Base-by-base conservation (phyloP, 2,797 vertebrate species). In the Aeoliscus strigatus region DNA sequence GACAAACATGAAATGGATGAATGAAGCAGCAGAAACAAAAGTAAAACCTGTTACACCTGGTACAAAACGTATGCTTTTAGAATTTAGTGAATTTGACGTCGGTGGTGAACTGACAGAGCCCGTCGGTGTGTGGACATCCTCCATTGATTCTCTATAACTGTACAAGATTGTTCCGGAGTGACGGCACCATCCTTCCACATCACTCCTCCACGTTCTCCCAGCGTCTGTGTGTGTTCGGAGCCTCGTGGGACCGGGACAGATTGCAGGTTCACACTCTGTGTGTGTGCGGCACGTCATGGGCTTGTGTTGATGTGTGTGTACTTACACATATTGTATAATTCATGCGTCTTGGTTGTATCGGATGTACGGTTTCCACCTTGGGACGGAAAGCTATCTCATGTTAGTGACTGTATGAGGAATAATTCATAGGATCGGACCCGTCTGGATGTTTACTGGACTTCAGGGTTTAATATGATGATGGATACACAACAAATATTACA, bases 291-390 rank as follows among this genome's bases (percentile, higher is more conserved):
- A 18, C 27, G 39, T 32, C 23, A 28, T 35, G 14, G 57, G 29
- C 53, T 51, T 59, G 32, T 30, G 11, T 70, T 51, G 65, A 73
- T 57, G 68, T 51, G 68, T 51, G 26, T 56, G 18, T 50, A 49
- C 51, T 64, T 58, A 57, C 27, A 50, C 39, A 28, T 57, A 15
- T 25, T 73, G 28, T 66, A 66, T 65, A 73, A 69, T 70, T 41
- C 45, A 77, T 66, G 21, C 42, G 35, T 38, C 23, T 18, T 10
- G 6, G n/a, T 41, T 39, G 27, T 41, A 49, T 25, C 43, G 28
- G 56, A 50, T 41, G 49, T 52, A 34, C n/a, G n/a, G n/a, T n/a
- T n/a, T n/a, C n/a, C n/a, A 40, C 44, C 54, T 1, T 14, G 54
- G 55, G 52, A 65, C 41, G 43, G 29, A 27, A 27, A 34, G 25